Conservation (phyloP, 2,113 vertebrate species). For the Coturnix japonica region DNA sequence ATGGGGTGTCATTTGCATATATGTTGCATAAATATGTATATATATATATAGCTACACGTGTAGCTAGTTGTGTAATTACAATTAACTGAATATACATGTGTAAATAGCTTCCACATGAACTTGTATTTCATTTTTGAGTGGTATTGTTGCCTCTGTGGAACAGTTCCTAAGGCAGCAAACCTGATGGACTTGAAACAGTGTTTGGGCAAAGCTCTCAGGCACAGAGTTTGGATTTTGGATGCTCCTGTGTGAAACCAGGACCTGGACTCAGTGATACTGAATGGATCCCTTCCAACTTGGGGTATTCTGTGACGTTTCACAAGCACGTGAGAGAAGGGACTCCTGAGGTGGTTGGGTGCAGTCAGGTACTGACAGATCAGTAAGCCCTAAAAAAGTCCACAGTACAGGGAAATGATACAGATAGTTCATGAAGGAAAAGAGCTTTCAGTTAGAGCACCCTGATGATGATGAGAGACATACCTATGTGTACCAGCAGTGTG, state of each 20-base stretch:
- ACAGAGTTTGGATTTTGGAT: background rate
- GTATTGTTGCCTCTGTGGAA: background rate
- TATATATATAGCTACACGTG: background rate
- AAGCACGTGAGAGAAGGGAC: background rate
- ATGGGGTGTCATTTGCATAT: background rate
- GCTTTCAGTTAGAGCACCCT: background rate
- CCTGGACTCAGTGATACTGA: too few relatives aligned
- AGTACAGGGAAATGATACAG: accelerated
- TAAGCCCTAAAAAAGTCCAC: background rate
- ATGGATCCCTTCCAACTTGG: too few relatives aligned
- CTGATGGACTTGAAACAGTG: background rate
- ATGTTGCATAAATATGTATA: background rate
- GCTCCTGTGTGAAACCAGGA: too few relatives aligned
- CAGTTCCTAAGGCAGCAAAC: background rate
- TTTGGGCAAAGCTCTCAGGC: background rate
- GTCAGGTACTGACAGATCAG: background rate
- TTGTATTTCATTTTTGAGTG: background rate
- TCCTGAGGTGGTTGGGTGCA: background rate
- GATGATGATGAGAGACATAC: background rate
- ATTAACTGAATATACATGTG: background rate
- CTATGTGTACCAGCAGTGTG: too few relatives aligned
- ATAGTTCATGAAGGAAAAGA: background rate
- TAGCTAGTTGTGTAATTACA: background rate
- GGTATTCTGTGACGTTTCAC: background rate
- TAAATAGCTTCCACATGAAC: background rate